Evolutionary conservation across 37 sponge, comb jelly and placozoan genomes (phyloP).

Genomic region (Dysidea cf. avara): DNA sequence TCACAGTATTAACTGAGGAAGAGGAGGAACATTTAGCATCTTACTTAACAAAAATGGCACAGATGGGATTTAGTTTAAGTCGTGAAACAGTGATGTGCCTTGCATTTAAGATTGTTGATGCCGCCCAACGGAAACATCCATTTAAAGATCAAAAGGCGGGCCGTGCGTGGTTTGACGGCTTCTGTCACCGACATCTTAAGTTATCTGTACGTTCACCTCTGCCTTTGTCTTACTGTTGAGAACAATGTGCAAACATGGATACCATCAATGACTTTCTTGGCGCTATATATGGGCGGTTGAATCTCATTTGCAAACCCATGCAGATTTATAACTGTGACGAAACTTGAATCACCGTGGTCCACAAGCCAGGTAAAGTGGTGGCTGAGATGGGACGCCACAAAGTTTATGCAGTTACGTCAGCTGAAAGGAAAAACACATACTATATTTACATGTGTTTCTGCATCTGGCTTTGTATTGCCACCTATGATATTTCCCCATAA

Average conservation of each 20-base stretch:
- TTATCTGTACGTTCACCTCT: slow-evolving; percentile 36
- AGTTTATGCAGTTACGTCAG: slow-evolving; percentile 46
- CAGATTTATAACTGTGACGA: slow-evolving; percentile 55
- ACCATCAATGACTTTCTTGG: slow-evolving; percentile 45
- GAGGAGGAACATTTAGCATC: slow-evolving; percentile 32
- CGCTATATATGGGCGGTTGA: slow-evolving; percentile 37
- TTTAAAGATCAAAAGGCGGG: slow-evolving; percentile 46
- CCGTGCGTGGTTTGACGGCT: slow-evolving; percentile 52
- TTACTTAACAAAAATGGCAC: slow-evolving; percentile 46
- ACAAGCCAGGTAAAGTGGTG: slow-evolving; percentile 47
- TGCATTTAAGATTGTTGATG: slow-evolving; percentile 41
- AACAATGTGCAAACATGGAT: slow-evolving; percentile 29
- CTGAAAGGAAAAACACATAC: slow-evolving; percentile 57
- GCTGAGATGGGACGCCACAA: slow-evolving; percentile 33
- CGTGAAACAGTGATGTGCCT: slow-evolving; percentile 44
- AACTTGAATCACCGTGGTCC: slow-evolving; percentile 30
- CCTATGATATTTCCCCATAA: slow-evolving; percentile 54
- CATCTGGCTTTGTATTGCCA: slow-evolving; percentile 49
- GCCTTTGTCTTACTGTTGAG: slow-evolving; percentile 52
- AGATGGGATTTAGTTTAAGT: slow-evolving; percentile 47
- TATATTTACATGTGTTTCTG: slow-evolving; percentile 49
- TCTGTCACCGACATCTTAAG: slow-evolving; percentile 16
- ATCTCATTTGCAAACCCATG: slow-evolving; percentile 61
- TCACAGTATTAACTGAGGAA: slow-evolving; percentile 36
- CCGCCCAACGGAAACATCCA: slow-evolving; percentile 18